Evolutionary conservation across 2,888 invertebrate genomes (phyloP), one percentile per base, ranked within the genome.

Genomic region (Scrobipalpa costella): DNA sequence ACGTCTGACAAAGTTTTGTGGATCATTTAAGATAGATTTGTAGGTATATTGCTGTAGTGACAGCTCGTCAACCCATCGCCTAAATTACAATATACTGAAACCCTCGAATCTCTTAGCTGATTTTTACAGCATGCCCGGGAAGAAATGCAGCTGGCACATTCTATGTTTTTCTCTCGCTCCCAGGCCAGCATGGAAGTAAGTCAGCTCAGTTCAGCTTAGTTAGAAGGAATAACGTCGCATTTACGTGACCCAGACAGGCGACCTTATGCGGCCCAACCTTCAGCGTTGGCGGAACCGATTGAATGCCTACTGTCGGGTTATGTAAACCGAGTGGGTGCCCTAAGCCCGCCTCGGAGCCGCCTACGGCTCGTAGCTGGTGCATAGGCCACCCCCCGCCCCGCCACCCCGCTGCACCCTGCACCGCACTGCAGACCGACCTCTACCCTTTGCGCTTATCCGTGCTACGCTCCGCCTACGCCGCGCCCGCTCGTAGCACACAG

Each of bases 201-300:
- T n/a, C n/a, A n/a, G n/a, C n/a, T n/a, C n/a, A n/a, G n/a, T 13
- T 13, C 11, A 3, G 11, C 9, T 9, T 19, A 9, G 17, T 1
- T 17, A 1, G 27, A 55, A 55, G 9, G 8, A 55, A 34, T 15
- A 34, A 55, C n/a, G 34, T 7, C 55, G 55, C 63, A 66, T 64
- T 69, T 62, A 68, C 77, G 80, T 82, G 83, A 82, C 84, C 83
- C 77, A 82, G 82, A 81, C 80, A 66, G 71, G 64, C 83, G 85
- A 85, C 86, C 85, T 86, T 84, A 84, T 80, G 78, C 81, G 80
- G 77, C 80, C 76, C 83, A 86, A 84, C 87, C 88, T 89, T 88
- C 84, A 79, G 78, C 77, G 78, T 82, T 79, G 81, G 82, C 82
- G 81, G 85, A 84, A 84, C 79, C 78, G 71, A 73, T 66, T 66